These are phyloP conservation scores for Buphagus erythrorhynchus DNA, from an alignment of 2,797 vertebrate species.

Conservation along the genomic window DNA sequence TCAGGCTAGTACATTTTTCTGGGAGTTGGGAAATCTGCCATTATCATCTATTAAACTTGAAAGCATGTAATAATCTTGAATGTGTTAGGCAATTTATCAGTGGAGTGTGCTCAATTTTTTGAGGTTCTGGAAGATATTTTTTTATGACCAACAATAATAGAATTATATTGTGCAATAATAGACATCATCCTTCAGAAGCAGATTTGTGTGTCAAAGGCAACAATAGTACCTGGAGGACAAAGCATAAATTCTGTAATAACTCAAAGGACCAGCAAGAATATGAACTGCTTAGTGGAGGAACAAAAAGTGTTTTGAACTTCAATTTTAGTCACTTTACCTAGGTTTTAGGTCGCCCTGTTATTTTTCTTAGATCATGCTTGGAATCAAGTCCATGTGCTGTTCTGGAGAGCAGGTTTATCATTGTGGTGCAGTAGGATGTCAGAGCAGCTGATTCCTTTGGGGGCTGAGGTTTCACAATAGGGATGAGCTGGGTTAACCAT, in stretches of 20 bases:
- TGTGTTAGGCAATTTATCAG: neutral
- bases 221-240: neutral
- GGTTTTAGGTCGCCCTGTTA: neutral
- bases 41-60: neutral
- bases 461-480: conserved; percentile 18
- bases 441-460: neutral
- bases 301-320: neutral
- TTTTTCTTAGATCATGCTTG: neutral
- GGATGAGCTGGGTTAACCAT: conserved; percentile 14
- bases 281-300: neutral
- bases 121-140: neutral
- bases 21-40: neutral
- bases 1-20: neutral
- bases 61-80: neutral
- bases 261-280: neutral
- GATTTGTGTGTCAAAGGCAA: neutral
- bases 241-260: neutral
- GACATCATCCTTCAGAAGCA: neutral
- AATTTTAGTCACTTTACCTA: neutral
- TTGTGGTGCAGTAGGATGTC: neutral
- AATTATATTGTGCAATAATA: neutral
- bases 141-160: neutral
- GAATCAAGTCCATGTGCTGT: neutral
- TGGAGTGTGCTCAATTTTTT: neutral
- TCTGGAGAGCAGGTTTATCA: neutral